Base-by-base conservation (phyloP, 1,140 invertebrate genomes). In the Vanessa atalanta region DNA sequence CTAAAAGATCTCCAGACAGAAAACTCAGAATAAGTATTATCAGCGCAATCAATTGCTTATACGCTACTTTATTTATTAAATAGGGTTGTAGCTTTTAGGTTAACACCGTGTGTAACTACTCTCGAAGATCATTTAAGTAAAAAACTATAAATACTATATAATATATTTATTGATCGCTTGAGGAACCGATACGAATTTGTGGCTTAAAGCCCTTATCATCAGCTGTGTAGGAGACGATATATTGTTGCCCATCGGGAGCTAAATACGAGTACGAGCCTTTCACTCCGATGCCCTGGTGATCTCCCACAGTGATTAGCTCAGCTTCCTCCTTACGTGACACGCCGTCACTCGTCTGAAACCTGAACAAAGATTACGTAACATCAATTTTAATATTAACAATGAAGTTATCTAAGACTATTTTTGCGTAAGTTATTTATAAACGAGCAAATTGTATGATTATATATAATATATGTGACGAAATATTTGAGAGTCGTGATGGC, bases 241-340 rank as follows among this genome's bases (percentile, higher is more conserved):
- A 96, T 50, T 95, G 93, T 79, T 95, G 93, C n/a, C 96, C 96
- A 75, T 96, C 95, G 11, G 95, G 94, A 14, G 91, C 95, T 6
- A 94, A 69, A 90, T 93, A 96, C 20, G 93, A 93, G 87, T 94
- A 95, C 47, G 94, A 94, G 14, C 95, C 95, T 3, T 89, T 90
- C 0, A 96, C 94, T 1, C 93, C 93, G 14, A 96, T 93, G 73
- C 95, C 95, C 69, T 95, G 94, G 55, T 95, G 94, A 3, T 94
- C 93, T 47, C 95, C 95, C 0, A 92, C 88, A 26, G 92, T 93
- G 65, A 91, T 88, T 15, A 94, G 78, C 0, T 85, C 75, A 7
- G 83, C 93, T 72, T 93, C 83, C 70, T 94, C 93, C 64, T 93
- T 77, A 4, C 93, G 83, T n/a, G 87, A 88, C 6, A 87, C 86